These are phyloP conservation scores for Mormyrops boulengeri DNA, from an alignment of 2,797 vertebrate genomes.

Conservation along the genomic window DNA sequence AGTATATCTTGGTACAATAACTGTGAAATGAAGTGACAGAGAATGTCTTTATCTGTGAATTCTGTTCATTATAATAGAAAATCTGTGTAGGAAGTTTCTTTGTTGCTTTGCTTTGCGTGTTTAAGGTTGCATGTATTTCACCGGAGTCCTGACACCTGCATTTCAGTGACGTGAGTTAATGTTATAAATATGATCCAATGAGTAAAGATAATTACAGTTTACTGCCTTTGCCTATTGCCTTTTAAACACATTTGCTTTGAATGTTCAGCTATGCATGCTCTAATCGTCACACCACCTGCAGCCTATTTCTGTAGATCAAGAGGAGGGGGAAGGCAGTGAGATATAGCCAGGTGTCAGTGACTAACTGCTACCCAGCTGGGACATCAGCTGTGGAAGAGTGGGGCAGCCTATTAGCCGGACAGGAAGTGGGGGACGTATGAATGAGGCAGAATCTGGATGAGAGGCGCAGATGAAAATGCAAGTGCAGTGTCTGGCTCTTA, in stretches of 20 bases:
- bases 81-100: background rate
- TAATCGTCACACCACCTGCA: background rate
- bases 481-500: background rate
- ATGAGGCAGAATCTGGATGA: background rate
- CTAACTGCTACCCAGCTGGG: background rate
- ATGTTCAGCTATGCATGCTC: background rate
- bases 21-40: background rate
- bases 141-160: background rate
- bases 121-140: background rate
- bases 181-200: background rate
- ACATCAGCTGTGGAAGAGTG: background rate
- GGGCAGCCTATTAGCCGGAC: background rate
- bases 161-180: background rate
- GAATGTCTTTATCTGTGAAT: background rate
- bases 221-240: background rate
- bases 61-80: background rate
- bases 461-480: background rate
- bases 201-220: background rate
- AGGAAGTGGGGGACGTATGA: background rate
- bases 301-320: background rate
- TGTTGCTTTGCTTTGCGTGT: background rate
- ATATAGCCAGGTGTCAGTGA: background rate
- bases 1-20: background rate
- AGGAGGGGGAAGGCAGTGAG: background rate
- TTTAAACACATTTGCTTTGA: background rate